phyloP scores from a whole-genome alignment of 2,797 vertebrate genomes.

The Chaetodon trifasciatus region DNA sequence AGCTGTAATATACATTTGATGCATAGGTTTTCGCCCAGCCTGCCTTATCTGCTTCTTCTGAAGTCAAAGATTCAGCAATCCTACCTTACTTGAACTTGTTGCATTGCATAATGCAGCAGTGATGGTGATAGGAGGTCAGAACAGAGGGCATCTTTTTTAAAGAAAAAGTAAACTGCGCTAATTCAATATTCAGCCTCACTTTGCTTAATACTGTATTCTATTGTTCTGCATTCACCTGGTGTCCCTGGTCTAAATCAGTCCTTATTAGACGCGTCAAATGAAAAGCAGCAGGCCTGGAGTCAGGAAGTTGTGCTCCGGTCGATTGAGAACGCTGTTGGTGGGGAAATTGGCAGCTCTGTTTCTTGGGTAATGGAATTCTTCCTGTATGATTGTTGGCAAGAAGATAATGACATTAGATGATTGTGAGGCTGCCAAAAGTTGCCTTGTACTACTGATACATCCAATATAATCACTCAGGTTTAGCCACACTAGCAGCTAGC shows the following conservation, averaged over 20 bases:
- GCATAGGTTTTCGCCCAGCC: slow-evolving; percentile 4
- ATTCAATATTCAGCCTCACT: slow-evolving; percentile 17
- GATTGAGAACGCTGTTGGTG: slow-evolving; percentile 10
- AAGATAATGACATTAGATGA: neutral
- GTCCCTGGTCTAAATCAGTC: slow-evolving; percentile 32
- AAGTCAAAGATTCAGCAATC: slow-evolving; percentile 20
- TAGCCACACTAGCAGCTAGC: neutral
- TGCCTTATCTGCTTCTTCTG: slow-evolving; percentile 31
- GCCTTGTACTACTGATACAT: neutral
- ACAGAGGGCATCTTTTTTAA: slow-evolving; percentile 10
- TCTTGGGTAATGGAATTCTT: slow-evolving; percentile 32
- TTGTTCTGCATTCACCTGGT: slow-evolving; percentile 24
- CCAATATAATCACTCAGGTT: neutral
- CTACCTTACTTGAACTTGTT: neutral
- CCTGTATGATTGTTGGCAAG: slow-evolving; percentile 10
- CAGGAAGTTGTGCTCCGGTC: slow-evolving; percentile 15
- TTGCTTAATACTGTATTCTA: neutral
- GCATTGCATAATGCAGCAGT: neutral
- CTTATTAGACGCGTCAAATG: slow-evolving; percentile 44
- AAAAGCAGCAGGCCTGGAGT: slow-evolving; percentile 33
- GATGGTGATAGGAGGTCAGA: neutral
- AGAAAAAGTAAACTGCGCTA: neutral
- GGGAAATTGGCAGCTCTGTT: slow-evolving; percentile 30
- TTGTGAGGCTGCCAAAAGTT: slow-evolving; percentile 21
- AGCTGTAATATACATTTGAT: slow-evolving; percentile 38